Conservation (phyloP, 2,797 vertebrate genomes). For the Gymnodraco acuticeps region DNA sequence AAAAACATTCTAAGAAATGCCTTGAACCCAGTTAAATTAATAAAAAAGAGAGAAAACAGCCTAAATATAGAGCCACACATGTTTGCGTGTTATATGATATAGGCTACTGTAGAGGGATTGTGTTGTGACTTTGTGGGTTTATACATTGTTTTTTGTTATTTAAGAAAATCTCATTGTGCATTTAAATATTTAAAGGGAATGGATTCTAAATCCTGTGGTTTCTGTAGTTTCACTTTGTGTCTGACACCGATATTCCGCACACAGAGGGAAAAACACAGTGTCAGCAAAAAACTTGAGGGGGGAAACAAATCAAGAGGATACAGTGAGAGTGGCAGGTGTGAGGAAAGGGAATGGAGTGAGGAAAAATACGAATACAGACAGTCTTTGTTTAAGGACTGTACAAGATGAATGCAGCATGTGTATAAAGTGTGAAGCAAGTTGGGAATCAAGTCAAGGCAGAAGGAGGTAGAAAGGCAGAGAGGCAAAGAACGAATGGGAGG, state of each 20-base stretch:
- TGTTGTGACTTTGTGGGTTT: no score
- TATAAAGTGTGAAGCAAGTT: slow-evolving; percentile 49
- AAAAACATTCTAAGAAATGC: no score
- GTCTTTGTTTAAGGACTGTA: slow-evolving; percentile 55
- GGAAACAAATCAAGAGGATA: slow-evolving; percentile 60
- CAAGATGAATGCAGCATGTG: slow-evolving; percentile 61
- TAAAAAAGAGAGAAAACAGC: no score
- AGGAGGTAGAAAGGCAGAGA: slow-evolving; percentile 20
- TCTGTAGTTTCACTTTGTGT: slow-evolving; percentile 25
- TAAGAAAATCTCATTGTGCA: no score
- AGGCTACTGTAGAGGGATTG: no score
- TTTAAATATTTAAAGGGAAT: slow-evolving; percentile 5
- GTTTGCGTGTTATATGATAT: no score
- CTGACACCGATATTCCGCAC: slow-evolving; percentile 34
- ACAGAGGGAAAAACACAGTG: slow-evolving; percentile 33
- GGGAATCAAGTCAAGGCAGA: slow-evolving; percentile 36
- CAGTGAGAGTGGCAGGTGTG: slow-evolving; percentile 62
- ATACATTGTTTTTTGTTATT: no score
- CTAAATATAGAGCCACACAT: no score
- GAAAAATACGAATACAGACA: slow-evolving; percentile 51
- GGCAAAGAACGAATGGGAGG: slow-evolving; percentile 23
- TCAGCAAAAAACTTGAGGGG: slow-evolving; percentile 48
- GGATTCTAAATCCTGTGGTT: slow-evolving; percentile 5
- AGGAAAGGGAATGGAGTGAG: slow-evolving; percentile 29
- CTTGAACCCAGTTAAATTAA: no score